A percentile compares a stretch with the other conserved stretches of the same genome.
phyloP scores from a whole-genome alignment of 1,140 invertebrate genomes.

The Rhagoletis pomonella region DNA sequence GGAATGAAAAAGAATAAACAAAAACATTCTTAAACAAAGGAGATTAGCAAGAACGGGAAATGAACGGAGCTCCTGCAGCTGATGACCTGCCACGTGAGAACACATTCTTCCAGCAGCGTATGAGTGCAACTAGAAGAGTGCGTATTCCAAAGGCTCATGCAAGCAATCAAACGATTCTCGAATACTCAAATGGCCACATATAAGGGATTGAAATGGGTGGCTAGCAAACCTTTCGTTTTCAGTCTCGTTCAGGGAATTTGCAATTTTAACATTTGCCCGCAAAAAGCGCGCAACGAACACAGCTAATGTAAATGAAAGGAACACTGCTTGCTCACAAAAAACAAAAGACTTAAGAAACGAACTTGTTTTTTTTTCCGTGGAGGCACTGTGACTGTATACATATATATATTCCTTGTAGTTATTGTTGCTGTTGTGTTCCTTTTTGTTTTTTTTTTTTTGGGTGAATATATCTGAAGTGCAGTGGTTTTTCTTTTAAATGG shows the following conservation, averaged over 20 bases:
- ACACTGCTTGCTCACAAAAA: background rate
- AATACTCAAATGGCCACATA: background rate
- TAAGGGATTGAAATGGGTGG: background rate
- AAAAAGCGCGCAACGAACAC: background rate
- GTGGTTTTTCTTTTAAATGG: conserved; percentile 21
- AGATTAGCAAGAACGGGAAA: no score
- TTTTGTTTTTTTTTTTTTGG: no score
- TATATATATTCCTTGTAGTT: no score
- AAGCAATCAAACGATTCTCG: no score
- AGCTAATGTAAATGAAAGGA: conserved; percentile 7
- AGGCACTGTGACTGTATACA: no score
- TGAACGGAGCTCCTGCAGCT: background rate
- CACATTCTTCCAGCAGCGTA: background rate
- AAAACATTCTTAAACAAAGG: no score
- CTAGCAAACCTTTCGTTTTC: conserved; percentile 38
- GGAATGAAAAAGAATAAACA: no score
- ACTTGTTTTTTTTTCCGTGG: conserved; percentile 2
- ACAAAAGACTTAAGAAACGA: conserved; percentile 49
- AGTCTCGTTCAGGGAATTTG: conserved; percentile 17
- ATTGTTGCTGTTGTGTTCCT: background rate
- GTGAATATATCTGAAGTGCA: background rate
- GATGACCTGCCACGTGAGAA: conserved; percentile 2
- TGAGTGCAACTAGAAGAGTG: background rate
- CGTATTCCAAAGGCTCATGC: background rate
- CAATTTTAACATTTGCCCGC: conserved; percentile 22